Percentiles rank a stretch among this genome's conserved stretches.
phyloP scores from a whole-genome alignment of 2,888 invertebrate genomes.

The Drepanosiphum platanoidis region DNA sequence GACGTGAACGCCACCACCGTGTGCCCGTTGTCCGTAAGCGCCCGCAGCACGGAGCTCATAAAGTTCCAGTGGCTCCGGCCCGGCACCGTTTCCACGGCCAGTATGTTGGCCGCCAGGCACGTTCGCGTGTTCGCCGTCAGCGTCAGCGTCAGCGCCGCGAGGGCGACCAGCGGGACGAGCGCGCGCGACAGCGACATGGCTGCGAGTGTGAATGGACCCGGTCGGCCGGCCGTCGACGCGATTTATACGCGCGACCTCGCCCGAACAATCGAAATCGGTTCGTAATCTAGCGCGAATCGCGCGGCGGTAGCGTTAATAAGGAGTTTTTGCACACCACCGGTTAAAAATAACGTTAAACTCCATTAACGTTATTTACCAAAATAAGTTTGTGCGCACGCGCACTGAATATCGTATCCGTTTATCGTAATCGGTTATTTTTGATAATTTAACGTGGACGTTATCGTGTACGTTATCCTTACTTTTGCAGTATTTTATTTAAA shows the following conservation, averaged over 20 bases:
- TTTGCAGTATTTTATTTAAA: too few species aligned
- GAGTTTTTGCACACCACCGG: too few species aligned
- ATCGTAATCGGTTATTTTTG: too few species aligned
- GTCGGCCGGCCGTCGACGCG: neutral
- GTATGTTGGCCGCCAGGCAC: constrained; percentile 34
- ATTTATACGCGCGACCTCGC: neutral
- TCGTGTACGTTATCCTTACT: too few species aligned
- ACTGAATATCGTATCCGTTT: too few species aligned
- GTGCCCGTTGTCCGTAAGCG: constrained; percentile 38
- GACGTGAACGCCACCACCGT: constrained; percentile 46
- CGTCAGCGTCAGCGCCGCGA: neutral
- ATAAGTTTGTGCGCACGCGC: too few species aligned
- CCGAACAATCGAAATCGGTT: neutral
- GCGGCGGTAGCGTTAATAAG: neutral
- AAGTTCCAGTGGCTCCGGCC: constrained; percentile 56
- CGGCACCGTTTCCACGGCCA: constrained; percentile 40
- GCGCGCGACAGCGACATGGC: neutral
- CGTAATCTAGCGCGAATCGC: neutral
- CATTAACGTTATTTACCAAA: too few species aligned
- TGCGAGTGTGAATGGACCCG: constrained; percentile 13
- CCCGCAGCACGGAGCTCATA: constrained; percentile 39
- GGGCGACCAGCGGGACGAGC: neutral
- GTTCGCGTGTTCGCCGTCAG: neutral
- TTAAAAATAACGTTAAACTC: too few species aligned
- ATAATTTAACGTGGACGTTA: too few species aligned